A percentile compares a stretch with the other conserved stretches of the same genome.
These are phyloP conservation scores for Scrobipalpa atriplicella DNA, from an alignment of 2,888 invertebrate genomes.

Conservation along the genomic window DNA sequence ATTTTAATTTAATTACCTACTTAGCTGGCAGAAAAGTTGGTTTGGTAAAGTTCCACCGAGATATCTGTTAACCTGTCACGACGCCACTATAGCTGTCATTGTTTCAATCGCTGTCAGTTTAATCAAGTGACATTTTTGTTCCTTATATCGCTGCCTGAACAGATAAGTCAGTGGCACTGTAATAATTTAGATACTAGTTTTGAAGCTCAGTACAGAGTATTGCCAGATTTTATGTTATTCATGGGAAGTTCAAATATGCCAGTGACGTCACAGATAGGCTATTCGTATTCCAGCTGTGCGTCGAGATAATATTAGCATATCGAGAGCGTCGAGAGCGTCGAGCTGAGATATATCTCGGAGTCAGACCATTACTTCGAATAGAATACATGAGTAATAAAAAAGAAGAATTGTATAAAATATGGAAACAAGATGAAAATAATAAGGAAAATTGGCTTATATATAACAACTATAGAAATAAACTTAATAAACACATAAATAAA, in stretches of 20 bases:
- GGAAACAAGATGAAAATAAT: constrained; percentile 23
- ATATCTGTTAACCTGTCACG: too few species aligned
- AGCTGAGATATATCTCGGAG: not conserved
- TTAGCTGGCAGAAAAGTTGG: too few species aligned
- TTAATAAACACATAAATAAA: constrained; percentile 27
- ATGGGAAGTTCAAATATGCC: not conserved
- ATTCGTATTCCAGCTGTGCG: constrained; percentile 1
- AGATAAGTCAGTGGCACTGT: too few species aligned
- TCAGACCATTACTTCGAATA: not conserved
- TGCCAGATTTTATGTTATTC: not conserved
- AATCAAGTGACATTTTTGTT: too few species aligned
- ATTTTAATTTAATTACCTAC: too few species aligned
- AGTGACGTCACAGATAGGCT: not conserved
- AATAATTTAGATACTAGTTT: too few species aligned
- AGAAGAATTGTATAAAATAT: constrained; percentile 25
- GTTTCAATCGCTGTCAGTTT: too few species aligned
- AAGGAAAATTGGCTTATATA: constrained; percentile 27
- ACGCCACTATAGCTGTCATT: too few species aligned
- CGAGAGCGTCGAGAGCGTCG: constrained; percentile 1
- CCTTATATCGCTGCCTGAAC: too few species aligned
- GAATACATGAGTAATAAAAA: constrained; percentile 29
- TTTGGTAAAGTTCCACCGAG: too few species aligned
- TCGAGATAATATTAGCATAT: constrained; percentile 15
- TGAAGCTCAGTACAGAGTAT: too few species aligned
- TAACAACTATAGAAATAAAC: constrained; percentile 32